Evolutionary conservation across 2,113 vertebrate species (phyloP).

Genomic region (Spea multiplicata): DNA sequence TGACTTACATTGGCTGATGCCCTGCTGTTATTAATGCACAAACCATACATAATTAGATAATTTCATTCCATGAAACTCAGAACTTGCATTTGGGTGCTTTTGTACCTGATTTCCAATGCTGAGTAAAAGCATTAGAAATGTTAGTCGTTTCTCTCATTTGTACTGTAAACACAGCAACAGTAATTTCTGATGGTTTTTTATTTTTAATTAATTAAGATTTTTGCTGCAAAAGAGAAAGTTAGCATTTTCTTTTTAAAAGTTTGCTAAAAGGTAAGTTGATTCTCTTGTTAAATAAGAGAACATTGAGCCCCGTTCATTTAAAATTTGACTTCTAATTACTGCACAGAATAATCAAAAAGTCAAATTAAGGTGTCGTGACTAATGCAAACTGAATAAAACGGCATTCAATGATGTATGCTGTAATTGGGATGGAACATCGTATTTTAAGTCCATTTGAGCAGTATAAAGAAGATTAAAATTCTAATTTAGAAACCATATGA

Average conservation of each 20-base stretch:
- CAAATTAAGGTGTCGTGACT: too few relatives aligned
- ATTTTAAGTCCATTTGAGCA: too few relatives aligned
- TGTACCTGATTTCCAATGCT: slow-evolving; percentile 15
- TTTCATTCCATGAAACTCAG: slow-evolving; percentile 22
- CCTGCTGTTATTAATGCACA: slow-evolving; percentile 29
- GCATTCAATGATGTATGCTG: too few relatives aligned
- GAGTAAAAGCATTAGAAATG: background rate
- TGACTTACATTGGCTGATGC: slow-evolving; percentile 12
- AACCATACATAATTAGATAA: slow-evolving; percentile 36
- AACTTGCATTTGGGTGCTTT: slow-evolving; percentile 12
- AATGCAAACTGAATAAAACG: too few relatives aligned
- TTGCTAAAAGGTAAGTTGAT: background rate
- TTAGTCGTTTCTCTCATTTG: background rate
- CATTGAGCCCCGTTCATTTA: too few relatives aligned
- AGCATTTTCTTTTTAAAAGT: too few relatives aligned
- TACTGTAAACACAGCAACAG: background rate
- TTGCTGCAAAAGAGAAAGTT: background rate
- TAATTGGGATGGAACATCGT: too few relatives aligned
- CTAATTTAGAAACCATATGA: too few relatives aligned
- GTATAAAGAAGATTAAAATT: too few relatives aligned
- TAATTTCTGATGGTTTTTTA: background rate
- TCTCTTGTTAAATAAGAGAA: too few relatives aligned
- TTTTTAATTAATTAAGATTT: background rate
- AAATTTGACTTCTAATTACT: background rate
- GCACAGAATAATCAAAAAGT: background rate